Evolutionary conservation across 1,140 invertebrate species (phyloP).

Genomic region (Nomia melanderi): DNA sequence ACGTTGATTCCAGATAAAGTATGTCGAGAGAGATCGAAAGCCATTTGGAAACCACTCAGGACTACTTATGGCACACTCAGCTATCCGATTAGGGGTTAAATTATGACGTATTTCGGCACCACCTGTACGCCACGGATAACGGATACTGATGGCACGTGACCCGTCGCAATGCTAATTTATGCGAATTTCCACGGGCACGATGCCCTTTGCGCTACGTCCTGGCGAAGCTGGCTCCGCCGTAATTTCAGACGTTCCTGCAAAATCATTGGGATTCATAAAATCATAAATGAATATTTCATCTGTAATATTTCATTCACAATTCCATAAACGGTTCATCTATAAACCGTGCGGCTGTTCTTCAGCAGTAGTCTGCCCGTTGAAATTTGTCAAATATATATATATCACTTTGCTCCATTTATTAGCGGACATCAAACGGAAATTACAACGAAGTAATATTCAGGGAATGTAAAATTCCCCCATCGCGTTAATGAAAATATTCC

Average conservation of each 20-base stretch:
- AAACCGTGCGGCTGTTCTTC: too few relatives aligned
- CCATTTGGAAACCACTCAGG: slow-evolving; percentile 50
- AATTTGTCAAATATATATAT: too few relatives aligned
- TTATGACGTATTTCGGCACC: slow-evolving; percentile 59
- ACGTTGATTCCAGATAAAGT: slow-evolving; percentile 51
- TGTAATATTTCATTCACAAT: too few relatives aligned
- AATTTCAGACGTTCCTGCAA: slow-evolving; percentile 13
- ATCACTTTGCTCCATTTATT: too few relatives aligned
- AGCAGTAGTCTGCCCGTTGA: too few relatives aligned
- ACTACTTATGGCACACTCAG: slow-evolving; percentile 52
- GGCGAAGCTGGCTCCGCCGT: neutral
- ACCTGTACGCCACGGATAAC: slow-evolving; percentile 55
- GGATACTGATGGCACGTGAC: slow-evolving; percentile 51
- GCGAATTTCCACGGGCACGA: slow-evolving; percentile 46
- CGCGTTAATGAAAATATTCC: too few relatives aligned
- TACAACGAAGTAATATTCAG: too few relatives aligned
- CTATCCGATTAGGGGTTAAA: slow-evolving; percentile 62
- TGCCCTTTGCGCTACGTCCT: slow-evolving; percentile 26
- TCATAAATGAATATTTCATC: too few relatives aligned
- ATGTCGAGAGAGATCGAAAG: slow-evolving; percentile 51
- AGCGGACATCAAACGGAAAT: too few relatives aligned
- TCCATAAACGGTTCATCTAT: too few relatives aligned
- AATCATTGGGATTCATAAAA: neutral
- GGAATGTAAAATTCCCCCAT: too few relatives aligned
- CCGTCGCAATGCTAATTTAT: slow-evolving; percentile 56